These are phyloP conservation scores for Zygothrica quintamaculata DNA, from an alignment of 2,888 invertebrate species.

Conservation along the genomic window DNA sequence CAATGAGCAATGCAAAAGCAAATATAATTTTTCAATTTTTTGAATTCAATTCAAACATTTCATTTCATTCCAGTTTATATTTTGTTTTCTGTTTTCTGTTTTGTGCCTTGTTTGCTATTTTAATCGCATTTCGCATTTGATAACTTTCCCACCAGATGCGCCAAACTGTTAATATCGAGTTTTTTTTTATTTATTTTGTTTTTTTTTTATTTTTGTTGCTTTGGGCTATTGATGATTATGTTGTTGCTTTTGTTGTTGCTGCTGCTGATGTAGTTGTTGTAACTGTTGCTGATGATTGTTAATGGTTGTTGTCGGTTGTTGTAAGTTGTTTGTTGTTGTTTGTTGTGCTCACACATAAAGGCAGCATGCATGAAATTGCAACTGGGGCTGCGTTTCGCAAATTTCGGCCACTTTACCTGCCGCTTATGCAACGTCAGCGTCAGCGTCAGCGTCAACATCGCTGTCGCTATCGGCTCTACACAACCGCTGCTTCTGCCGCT, in stretches of 20 bases:
- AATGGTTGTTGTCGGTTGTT: conserved; percentile 1
- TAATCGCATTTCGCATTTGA: conserved; percentile 26
- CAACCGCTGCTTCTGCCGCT: too few relatives aligned
- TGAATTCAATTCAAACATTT: conserved; percentile 11
- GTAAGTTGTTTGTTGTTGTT: conserved; percentile 30
- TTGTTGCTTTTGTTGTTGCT: conserved; percentile 3
- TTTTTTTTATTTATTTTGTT: too few relatives aligned
- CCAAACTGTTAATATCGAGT: conserved; percentile 31
- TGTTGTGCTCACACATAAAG: conserved; percentile 47
- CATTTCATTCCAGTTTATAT: conserved; percentile 9
- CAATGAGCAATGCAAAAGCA: too few relatives aligned
- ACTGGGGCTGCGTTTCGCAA: conserved; percentile 76
- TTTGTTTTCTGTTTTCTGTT: background rate
- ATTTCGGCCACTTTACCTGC: conserved; percentile 70
- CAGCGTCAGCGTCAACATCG: conserved; percentile 17
- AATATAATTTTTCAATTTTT: conserved; percentile 9
- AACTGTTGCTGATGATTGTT: conserved; percentile 29
- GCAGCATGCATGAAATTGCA: conserved; percentile 77
- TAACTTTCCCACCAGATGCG: conserved; percentile 51
- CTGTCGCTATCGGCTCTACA: background rate
- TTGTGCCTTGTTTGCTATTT: conserved; percentile 18
- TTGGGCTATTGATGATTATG: background rate
- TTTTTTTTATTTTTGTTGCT: background rate
- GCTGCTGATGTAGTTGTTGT: conserved; percentile 27
- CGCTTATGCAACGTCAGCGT: conserved; percentile 61